Evolutionary conservation across 2,797 vertebrate genomes (phyloP).

Genomic region (Sebastes matsubarae): DNA sequence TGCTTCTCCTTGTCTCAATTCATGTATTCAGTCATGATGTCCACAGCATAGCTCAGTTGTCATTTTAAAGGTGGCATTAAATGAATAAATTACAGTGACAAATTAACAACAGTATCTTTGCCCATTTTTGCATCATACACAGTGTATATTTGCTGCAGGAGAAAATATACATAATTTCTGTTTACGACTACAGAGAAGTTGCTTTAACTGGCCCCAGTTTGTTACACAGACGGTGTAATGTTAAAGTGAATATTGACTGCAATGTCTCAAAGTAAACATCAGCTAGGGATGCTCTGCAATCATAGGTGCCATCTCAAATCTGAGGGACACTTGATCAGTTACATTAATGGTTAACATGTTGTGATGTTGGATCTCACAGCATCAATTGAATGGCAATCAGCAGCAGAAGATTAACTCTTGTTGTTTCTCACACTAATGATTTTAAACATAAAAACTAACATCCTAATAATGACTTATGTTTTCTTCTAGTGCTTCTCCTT

Average conservation of each 20-base stretch:
- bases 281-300: background rate
- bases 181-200: constrained; percentile 3
- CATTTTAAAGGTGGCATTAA: background rate
- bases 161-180: background rate
- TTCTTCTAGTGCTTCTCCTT: background rate
- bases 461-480: background rate
- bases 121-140: background rate
- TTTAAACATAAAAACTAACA: background rate
- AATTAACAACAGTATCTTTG: background rate
- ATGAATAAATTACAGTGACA: background rate
- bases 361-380: constrained; percentile 2
- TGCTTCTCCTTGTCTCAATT: background rate
- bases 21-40: background rate
- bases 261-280: constrained; percentile 39
- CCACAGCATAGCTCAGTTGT: background rate
- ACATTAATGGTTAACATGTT: background rate
- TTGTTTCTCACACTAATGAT: background rate
- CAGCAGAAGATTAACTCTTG: background rate
- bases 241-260: background rate
- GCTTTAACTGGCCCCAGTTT: constrained; percentile 35
- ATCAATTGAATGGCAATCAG: background rate
- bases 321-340: background rate
- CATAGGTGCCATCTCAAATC: background rate
- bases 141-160: background rate
- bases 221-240: constrained; percentile 21